Conservation (phyloP, 1,140 invertebrate genomes). For the Ooceraea biroi region DNA sequence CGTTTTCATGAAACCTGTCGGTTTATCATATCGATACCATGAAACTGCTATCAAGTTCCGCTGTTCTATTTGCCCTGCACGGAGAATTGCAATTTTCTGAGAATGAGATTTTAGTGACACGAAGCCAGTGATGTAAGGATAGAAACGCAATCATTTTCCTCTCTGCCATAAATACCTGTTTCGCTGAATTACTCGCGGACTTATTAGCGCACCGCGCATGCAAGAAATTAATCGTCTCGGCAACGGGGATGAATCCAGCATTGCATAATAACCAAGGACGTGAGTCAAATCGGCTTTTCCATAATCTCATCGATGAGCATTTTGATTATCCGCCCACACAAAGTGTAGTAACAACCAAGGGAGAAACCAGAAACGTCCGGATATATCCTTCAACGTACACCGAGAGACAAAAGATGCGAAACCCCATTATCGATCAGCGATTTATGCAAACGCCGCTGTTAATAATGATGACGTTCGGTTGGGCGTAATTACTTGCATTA, state of each 20-base stretch:
- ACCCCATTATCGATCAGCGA: conserved; percentile 65
- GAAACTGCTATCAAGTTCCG: no score
- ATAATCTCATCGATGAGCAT: conserved; percentile 29
- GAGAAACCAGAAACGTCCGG: conserved; percentile 4
- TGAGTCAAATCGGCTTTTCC: neutral
- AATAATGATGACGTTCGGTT: conserved; percentile 68
- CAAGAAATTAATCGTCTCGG: neutral
- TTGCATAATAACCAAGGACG: conserved; percentile 28
- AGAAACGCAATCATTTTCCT: neutral
- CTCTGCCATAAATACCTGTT: neutral
- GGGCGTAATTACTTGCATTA: conserved; percentile 76
- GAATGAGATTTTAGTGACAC: no score
- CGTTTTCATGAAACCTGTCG: no score
- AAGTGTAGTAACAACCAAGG: conserved; percentile 15
- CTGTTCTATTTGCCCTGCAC: no score
- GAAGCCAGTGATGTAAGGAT: no score
- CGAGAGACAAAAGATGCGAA: conserved; percentile 26
- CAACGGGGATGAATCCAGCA: neutral
- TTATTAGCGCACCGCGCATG: neutral
- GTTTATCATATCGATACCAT: no score
- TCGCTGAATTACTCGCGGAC: neutral
- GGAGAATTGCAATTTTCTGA: no score
- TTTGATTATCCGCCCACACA: conserved; percentile 21
- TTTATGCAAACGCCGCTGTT: conserved; percentile 73
- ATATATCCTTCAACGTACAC: neutral